These are phyloP conservation scores for Pocillopora grandis DNA, from an alignment of 92 coral and sea anemone species.

Conservation along the genomic window DNA sequence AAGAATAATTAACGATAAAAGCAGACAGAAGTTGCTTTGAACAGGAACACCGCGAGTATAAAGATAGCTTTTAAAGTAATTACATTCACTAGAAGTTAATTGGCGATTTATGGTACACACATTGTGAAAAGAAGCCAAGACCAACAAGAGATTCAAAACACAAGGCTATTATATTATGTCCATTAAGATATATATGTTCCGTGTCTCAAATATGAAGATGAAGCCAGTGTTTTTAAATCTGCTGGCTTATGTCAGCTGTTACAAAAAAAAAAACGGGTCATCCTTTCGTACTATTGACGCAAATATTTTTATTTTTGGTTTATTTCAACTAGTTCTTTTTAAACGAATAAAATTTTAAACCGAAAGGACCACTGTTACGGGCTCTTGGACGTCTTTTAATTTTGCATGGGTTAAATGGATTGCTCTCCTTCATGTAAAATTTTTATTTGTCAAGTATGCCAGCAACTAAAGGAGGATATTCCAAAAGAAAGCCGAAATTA, in stretches of 20 bases:
- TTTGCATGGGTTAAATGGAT: conserved; percentile 8
- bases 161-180: conserved; percentile 21
- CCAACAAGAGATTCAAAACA: conserved; percentile 36
- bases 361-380: conserved; percentile 11
- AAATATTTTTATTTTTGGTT: conserved; percentile 38
- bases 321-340: conserved; percentile 35
- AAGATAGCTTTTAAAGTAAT: conserved; percentile 67
- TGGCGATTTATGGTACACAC: conserved; percentile 80
- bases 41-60: conserved; percentile 15
- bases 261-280: conserved; percentile 16
- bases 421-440: neutral
- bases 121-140: conserved; percentile 27
- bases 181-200: conserved; percentile 37
- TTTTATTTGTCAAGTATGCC: conserved; percentile 5
- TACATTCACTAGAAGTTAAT: conserved; percentile 70
- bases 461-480: conserved; percentile 20
- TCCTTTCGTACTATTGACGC: conserved; percentile 36
- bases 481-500: conserved; percentile 30
- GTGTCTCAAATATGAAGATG: conserved; percentile 39
- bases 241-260: conserved; percentile 40
- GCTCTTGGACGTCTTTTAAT: neutral
- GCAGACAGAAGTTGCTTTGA: conserved; percentile 31
- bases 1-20: conserved; percentile 27
- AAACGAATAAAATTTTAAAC: conserved; percentile 38
- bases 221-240: conserved; percentile 21